A percentile compares a stretch with the other conserved stretches of the same genome.
These are phyloP conservation scores for Terrapene triunguis DNA, from an alignment of 2,113 vertebrate species.

Conservation along the genomic window DNA sequence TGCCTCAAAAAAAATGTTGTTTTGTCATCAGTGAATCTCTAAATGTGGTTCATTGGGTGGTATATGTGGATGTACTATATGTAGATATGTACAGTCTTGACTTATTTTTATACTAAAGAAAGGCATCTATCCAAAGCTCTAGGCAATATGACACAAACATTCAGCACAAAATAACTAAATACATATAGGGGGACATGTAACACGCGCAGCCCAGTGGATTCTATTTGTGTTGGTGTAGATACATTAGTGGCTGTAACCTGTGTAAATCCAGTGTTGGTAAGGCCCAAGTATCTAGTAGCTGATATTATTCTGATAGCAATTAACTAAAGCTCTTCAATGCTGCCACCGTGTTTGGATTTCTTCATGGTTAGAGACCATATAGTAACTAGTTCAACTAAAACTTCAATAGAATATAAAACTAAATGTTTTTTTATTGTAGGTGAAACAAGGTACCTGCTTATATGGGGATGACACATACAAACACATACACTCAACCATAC, in stretches of 20 bases:
- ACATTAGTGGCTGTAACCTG: neutral
- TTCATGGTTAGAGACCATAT: neutral
- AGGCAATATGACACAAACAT: neutral
- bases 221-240: neutral
- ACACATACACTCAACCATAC: neutral
- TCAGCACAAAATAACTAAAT: neutral
- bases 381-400: neutral
- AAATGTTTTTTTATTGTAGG: neutral
- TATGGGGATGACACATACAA: neutral
- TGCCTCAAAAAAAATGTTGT: neutral
- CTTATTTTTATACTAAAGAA: conserved; percentile 6
- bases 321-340: neutral
- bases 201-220: neutral
- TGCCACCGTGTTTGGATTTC: neutral
- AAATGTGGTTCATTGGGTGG: neutral
- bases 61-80: accelerated
- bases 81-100: neutral
- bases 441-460: neutral
- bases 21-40: neutral
- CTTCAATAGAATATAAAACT: neutral
- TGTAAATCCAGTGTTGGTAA: neutral
- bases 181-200: neutral
- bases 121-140: neutral
- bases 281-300: neutral
- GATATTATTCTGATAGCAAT: neutral